phyloP scores from a whole-genome alignment of 2,888 invertebrate genomes.

The Caprella mutica region DNA sequence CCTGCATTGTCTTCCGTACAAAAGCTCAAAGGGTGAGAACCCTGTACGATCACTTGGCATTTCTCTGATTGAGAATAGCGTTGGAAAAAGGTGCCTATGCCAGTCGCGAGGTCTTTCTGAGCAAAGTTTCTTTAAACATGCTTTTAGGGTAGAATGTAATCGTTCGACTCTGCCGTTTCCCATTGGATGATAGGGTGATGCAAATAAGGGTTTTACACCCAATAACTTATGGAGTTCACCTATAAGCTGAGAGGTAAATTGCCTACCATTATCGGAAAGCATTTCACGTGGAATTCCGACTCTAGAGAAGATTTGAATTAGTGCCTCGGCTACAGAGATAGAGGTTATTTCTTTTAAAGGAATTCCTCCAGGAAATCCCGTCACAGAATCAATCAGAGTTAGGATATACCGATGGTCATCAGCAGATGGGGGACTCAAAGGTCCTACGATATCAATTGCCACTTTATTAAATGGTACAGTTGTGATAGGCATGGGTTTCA shows the following conservation, averaged over 20 bases:
- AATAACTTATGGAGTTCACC: constrained; percentile 4
- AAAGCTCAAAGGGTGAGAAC: constrained; percentile 10
- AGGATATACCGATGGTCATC: too few relatives aligned
- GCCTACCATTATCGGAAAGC: background rate
- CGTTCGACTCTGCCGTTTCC: constrained; percentile 7
- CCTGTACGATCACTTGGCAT: constrained; percentile 5
- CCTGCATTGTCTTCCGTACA: constrained; percentile 2
- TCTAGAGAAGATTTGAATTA: too few relatives aligned
- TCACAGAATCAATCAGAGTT: too few relatives aligned
- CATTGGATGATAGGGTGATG: background rate
- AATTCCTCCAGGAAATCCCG: too few relatives aligned
- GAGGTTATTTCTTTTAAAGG: too few relatives aligned
- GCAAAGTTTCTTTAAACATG: constrained; percentile 2
- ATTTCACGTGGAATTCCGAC: too few relatives aligned
- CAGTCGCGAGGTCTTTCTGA: background rate
- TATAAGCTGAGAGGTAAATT: background rate
- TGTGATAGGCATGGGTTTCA: too few relatives aligned
- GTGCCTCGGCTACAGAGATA: too few relatives aligned
- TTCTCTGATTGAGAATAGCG: constrained; percentile 9
- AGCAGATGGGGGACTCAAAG: too few relatives aligned
- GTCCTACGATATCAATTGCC: too few relatives aligned
- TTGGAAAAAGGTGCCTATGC: background rate
- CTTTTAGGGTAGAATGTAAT: background rate
- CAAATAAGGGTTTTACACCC: constrained; percentile 1
- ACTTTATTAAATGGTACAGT: too few relatives aligned